Evolutionary conservation across 2,797 vertebrate genomes (phyloP), one percentile per base, ranked within the genome.

Genomic region (Crocidura indochinensis): DNA sequence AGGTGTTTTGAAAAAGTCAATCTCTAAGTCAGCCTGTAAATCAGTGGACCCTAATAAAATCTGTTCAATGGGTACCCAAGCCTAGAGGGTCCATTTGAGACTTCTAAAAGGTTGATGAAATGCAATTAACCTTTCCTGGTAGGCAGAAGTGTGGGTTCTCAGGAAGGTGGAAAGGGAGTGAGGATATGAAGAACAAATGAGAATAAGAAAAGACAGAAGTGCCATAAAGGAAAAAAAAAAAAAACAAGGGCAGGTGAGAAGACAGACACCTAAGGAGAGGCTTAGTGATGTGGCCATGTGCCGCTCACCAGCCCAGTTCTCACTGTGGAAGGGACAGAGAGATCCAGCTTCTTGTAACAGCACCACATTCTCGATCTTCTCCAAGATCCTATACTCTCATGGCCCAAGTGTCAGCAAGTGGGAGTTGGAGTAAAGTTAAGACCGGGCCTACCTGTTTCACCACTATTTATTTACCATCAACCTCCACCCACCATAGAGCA

Each of bases 11-110:
- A 91, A 85, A 86, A 96, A 91, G 24, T 24, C 17, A n/a, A 31
- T 60, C 26, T 47, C 44, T 56, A 14, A 83, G 19, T 76, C 27
- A 81, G 11, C 0, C 0, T 51, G 44, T 69, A 64, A 80, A 71
- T 74, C 10, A 38, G 74, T 22, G 29, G 86, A 74, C 69, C 67
- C 74, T 77, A 91, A 90, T 19, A 65, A 56, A 76, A 81, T 67
- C 96, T 91, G 89, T 96, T 96, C 96, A 94, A 88, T 75, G 1
- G 80, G 93, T 88, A 96, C 91, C 44, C 91, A 95, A 92, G 82
- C 85, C 78, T 82, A 11, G 29, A 71, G 44, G 74, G 64, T 90
- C 86, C 91, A 72, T 26, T 27, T 29, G 20, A 67, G 56, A 19
- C 49, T 2, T 72, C 26, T 27, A 75, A 84, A 74, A 78, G 69